Evolutionary conservation across 1,140 invertebrate genomes (phyloP), one percentile per base, ranked within the genome.

Genomic region (Asbolus verrucosus): DNA sequence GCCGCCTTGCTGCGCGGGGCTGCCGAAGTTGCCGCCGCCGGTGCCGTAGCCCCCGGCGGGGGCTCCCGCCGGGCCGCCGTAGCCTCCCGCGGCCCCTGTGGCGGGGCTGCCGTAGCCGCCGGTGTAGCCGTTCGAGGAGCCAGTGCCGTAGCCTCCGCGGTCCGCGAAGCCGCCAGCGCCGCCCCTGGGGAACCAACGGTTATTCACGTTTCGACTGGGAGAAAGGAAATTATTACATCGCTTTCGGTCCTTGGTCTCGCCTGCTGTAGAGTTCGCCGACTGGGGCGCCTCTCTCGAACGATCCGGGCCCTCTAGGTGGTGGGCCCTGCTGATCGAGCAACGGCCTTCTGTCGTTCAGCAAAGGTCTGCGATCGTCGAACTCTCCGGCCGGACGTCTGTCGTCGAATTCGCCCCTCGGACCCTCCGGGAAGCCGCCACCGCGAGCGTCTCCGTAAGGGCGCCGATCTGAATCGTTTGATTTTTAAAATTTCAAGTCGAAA

Each of bases 211-310:
- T n/a, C n/a, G n/a, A n/a, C n/a, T n/a, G n/a, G n/a, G n/a, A n/a
- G n/a, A n/a, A n/a, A n/a, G n/a, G n/a, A n/a, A n/a, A n/a, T n/a
- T n/a, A n/a, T 80, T 77, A 81, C 79, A 74, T 72, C 71, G 73
- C 69, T 72, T 80, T 81, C 30, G 77, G 70, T 30, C 72, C 72
- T 36, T 38, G 31, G 68, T 80, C 79, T 61, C 80, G 69, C 16
- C 80, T 54, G 68, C 78, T 81, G 50, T 74, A 81, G 66, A 81
- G 75, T 67, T 71, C 72, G 41, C 59, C 71, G 30, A 54, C 63
- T 38, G 50, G 43, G 13, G 62, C 63, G n/a, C 54, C 67, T 11
- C 61, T 63, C 2, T 63, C 61, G 27, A 39, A 63, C 4, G n/a
- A 6, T 0, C 24, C 61, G 1, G 50, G 62, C 4, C 46, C 62